Evolutionary conservation across 2,797 vertebrate species (phyloP), one percentile per base, ranked within the genome.

Genomic region (Clarias fuscus): DNA sequence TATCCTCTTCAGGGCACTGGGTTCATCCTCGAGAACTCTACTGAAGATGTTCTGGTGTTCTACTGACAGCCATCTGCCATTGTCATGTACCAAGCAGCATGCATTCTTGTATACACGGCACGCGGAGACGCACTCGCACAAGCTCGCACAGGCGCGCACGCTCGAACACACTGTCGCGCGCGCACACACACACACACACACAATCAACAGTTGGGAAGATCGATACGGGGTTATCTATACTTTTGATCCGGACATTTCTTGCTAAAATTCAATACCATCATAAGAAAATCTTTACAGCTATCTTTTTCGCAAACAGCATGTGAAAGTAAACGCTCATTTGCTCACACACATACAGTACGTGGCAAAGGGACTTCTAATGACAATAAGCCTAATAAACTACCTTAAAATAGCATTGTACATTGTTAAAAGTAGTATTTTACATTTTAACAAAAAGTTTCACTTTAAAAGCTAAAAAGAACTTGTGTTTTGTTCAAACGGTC

Each of bases 31-130:
- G 33, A 72, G 33, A 43, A 30, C 59, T 62, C 70, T 65, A 71
- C 58, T 61, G 18, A 48, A 33, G 72, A 27, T 13, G 59, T 62
- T 84, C 64, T 80, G 40, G 17, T 5, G 59, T 68, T 84, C 70
- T 80, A 33, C 80, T 85, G 82, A 84, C 8, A 83, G 61, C 86
- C 70, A 82, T 65, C 68, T 27, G n/a, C 76, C 81, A 40, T 86
- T 13, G 43, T 86, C 84, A 86, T 84, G 86, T 53, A 82, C 61
- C 40, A 65, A 79, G 24, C 68, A 59, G 53, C 53, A 88, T 88
- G 70, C 37, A 88, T 86, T 85, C 87, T 89, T 87, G 77, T 18
- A 14, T 77, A 77, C 65, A 61, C 53, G 40, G 5, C 5, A 43
- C 0, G 5, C 40, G 40, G 40, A 40, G 40, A 40, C 6, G 40